These are phyloP conservation scores for Lithobates sylvaticus DNA, from an alignment of 2,797 vertebrate genomes.

Conservation along the genomic window DNA sequence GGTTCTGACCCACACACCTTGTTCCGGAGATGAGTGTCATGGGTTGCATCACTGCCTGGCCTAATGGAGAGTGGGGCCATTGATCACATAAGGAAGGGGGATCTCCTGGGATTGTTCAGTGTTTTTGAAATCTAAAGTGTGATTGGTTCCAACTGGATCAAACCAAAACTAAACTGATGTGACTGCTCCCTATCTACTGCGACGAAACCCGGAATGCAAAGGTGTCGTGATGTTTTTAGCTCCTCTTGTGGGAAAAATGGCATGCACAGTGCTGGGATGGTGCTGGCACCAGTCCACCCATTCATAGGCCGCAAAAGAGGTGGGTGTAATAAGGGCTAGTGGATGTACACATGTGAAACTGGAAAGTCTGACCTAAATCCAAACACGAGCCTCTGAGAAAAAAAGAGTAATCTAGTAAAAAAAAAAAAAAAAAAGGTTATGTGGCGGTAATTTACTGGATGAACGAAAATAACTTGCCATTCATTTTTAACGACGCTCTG, in stretches of 20 bases:
- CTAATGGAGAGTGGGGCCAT: too few relatives aligned
- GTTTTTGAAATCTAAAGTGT: not conserved
- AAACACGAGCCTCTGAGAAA: slow-evolving; percentile 52
- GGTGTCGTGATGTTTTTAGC: slow-evolving; percentile 23
- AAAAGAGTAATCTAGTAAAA: slow-evolving; percentile 56
- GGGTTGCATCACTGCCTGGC: too few relatives aligned
- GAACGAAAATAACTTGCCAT: slow-evolving; percentile 62
- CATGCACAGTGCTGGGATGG: not conserved
- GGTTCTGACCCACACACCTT: too few relatives aligned
- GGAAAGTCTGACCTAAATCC: slow-evolving; percentile 58
- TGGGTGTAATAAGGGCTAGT: slow-evolving; percentile 35
- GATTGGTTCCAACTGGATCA: not conserved
- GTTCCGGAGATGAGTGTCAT: too few relatives aligned
- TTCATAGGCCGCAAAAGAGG: slow-evolving; percentile 50
- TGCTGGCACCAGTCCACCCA: slow-evolving; percentile 44
- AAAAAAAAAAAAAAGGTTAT: slow-evolving; percentile 38
- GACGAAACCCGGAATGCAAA: not conserved
- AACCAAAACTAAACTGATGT: not conserved
- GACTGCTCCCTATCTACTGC: not conserved
- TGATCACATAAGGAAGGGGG: not conserved
- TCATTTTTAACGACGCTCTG: slow-evolving; percentile 60
- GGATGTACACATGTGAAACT: slow-evolving; percentile 21
- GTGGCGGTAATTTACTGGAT: slow-evolving; percentile 62
- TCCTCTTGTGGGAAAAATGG: slow-evolving; percentile 28
- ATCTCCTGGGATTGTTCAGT: too few relatives aligned